These are phyloP conservation scores for Varanus komodoensis DNA, from an alignment of 2,113 vertebrate species.

Conservation along the genomic window DNA sequence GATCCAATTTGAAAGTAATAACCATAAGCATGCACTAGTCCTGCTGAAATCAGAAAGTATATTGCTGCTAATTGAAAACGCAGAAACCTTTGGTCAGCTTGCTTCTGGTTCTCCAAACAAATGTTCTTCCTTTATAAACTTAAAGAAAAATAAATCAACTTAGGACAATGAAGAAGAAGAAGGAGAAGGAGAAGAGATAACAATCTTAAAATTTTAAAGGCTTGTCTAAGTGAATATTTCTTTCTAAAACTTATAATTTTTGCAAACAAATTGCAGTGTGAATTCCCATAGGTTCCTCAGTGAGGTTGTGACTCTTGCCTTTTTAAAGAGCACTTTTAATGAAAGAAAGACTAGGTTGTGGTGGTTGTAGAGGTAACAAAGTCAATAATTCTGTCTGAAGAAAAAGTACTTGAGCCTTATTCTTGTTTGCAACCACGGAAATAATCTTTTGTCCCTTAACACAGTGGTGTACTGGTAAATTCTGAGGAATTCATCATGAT, in stretches of 20 bases:
- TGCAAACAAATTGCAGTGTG: background rate
- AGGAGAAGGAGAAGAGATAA: too few species aligned
- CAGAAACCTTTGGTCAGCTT: background rate
- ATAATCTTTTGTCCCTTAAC: background rate
- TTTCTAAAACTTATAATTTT: background rate
- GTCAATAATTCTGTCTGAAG: background rate
- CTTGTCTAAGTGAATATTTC: background rate
- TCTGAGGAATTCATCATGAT: too few species aligned
- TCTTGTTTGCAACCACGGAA: background rate
- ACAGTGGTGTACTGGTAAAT: background rate
- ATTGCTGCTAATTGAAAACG: too few species aligned
- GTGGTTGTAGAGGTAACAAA: background rate
- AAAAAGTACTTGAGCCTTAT: background rate
- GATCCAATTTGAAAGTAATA: background rate
- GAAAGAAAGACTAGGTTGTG: background rate
- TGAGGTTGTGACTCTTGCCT: background rate
- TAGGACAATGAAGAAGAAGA: too few species aligned
- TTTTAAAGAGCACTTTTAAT: background rate
- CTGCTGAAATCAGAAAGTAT: background rate
- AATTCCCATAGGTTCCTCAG: background rate
- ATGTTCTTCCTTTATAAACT: background rate
- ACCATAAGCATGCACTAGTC: background rate
- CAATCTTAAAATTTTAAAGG: background rate
- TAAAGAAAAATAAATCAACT: background rate
- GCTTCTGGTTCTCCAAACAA: conserved; percentile 4